phyloP scores from a whole-genome alignment of 2,797 vertebrate species.

The Enteromius unitaeniatus region DNA sequence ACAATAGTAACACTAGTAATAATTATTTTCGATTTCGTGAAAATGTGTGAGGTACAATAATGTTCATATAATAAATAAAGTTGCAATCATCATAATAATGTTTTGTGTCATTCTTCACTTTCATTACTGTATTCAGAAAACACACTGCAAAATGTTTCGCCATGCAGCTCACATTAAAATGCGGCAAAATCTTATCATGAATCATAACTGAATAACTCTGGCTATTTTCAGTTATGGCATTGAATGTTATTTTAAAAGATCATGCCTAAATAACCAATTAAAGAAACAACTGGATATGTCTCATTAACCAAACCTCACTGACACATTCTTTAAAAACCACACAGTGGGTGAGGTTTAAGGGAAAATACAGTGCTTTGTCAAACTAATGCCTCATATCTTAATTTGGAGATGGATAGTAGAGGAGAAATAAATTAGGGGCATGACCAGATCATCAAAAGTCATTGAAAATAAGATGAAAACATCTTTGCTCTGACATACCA shows the following conservation, averaged over 20 bases:
- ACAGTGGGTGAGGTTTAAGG: background rate
- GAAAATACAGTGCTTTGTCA: background rate
- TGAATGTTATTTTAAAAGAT: background rate
- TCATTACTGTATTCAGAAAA: background rate
- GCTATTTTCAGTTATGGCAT: background rate
- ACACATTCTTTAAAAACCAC: background rate
- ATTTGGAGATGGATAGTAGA: background rate
- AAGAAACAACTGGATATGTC: background rate
- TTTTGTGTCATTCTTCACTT: background rate
- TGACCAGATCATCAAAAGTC: background rate
- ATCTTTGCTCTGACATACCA: too few relatives aligned
- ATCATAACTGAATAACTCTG: background rate
- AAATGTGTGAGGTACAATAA: background rate
- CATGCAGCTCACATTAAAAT: background rate
- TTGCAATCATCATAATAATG: background rate
- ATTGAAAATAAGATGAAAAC: background rate
- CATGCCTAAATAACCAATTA: background rate
- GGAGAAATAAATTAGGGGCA: background rate
- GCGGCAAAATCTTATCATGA: background rate
- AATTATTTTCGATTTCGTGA: background rate
- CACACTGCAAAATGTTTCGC: background rate
- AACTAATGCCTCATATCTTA: background rate
- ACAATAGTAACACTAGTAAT: background rate
- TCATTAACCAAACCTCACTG: background rate
- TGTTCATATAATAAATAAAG: slow-evolving; percentile 8